Evolutionary conservation across 2,113 vertebrate species (phyloP).

Genomic region (Psilopsiagon aymara): DNA sequence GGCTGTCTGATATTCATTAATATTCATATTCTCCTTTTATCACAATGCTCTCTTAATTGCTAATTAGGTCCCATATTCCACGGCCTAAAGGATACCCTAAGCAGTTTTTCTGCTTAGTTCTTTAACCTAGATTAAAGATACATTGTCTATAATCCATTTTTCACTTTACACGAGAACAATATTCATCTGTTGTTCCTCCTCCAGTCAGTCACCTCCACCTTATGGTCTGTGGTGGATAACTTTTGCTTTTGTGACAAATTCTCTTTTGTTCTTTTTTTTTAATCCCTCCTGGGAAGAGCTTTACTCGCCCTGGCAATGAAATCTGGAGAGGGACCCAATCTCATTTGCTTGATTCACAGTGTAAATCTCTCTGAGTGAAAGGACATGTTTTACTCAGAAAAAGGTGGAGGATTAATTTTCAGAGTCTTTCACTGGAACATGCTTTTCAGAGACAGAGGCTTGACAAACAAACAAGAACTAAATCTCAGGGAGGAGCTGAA

Average conservation of each 20-base stretch:
- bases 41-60: neutral
- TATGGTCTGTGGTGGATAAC: neutral
- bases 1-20: neutral
- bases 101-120: neutral
- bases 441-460: constrained; percentile 21
- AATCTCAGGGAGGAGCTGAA: constrained; percentile 53
- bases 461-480: constrained; percentile 60
- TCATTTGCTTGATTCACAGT: constrained; percentile 45
- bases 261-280: neutral
- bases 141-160: neutral
- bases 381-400: constrained; percentile 16
- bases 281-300: neutral
- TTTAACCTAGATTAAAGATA: neutral
- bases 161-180: neutral
- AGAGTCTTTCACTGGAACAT: neutral
- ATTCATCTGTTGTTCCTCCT: neutral
- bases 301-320: neutral
- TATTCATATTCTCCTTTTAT: constrained; percentile 3
- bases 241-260: neutral
- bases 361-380: constrained; percentile 25
- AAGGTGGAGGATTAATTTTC: constrained; percentile 43
- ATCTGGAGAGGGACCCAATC: constrained; percentile 13
- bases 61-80: neutral
- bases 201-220: neutral
- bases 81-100: neutral